Percentiles rank a stretch among this genome's conserved stretches.
These are phyloP conservation scores for Pollicipes pollicipes DNA, from an alignment of 1,140 invertebrate genomes.

Conservation along the genomic window DNA sequence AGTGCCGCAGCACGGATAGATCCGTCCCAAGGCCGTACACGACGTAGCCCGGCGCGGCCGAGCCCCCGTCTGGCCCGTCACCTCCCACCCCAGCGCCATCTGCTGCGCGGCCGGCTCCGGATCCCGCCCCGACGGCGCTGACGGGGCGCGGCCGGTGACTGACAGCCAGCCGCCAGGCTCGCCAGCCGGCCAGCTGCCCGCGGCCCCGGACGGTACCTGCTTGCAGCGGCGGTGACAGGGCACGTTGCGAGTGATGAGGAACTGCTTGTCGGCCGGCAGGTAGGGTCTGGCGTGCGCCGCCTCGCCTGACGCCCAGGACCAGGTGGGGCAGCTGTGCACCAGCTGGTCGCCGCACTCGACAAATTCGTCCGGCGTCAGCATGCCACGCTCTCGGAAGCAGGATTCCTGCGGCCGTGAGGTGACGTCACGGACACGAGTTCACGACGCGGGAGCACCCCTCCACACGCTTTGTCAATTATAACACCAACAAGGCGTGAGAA, in stretches of 20 bases:
- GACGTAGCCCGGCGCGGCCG: too few species aligned
- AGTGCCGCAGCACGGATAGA: too few species aligned
- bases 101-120: too few species aligned
- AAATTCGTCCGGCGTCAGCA: constrained; percentile 85
- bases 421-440: constrained; percentile 18
- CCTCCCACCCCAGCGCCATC: too few species aligned
- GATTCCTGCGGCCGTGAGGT: too few species aligned
- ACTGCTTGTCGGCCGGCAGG: constrained; percentile 88
- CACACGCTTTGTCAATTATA: constrained; percentile 2
- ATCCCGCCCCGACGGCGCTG: too few species aligned
- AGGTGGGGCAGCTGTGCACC: constrained; percentile 97
- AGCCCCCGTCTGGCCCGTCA: too few species aligned
- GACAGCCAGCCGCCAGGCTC: too few species aligned
- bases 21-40: too few species aligned
- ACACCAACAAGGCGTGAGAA: background rate
- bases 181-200: too few species aligned
- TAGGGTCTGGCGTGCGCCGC: constrained; percentile 40
- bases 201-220: too few species aligned
- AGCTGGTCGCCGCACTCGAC: constrained; percentile 93
- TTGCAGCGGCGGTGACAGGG: constrained; percentile 84
- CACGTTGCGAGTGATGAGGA: constrained; percentile 89
- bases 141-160: too few species aligned
- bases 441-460: constrained; percentile 1
- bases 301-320: constrained; percentile 81
- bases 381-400: constrained; percentile 95